Evolutionary conservation across 2,888 invertebrate genomes (phyloP).

Genomic region (Pyrochroa serraticornis): DNA sequence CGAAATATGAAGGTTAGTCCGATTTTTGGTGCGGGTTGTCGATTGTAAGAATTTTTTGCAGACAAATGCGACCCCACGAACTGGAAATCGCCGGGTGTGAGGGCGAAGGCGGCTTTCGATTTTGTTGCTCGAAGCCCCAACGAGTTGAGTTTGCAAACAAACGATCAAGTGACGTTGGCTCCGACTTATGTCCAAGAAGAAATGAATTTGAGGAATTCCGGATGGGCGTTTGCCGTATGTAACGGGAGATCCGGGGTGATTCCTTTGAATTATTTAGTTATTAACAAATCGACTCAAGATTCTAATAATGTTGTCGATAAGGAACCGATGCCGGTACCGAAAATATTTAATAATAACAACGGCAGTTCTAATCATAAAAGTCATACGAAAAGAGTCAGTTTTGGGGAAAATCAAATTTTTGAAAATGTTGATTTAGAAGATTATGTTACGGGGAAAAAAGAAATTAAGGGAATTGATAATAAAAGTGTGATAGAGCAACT

Average conservation of each 20-base stretch:
- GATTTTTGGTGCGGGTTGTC: too few species aligned
- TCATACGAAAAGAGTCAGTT: conserved; percentile 54
- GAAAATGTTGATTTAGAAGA: conserved; percentile 49
- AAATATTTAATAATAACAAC: conserved; percentile 28
- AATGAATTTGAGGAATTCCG: conserved; percentile 66
- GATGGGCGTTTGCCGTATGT: conserved; percentile 69
- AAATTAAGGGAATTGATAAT: conserved; percentile 3
- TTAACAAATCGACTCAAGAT: conserved; percentile 41
- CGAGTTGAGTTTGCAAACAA: conserved; percentile 78
- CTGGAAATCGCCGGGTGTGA: conserved; percentile 70
- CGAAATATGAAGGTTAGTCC: conserved; percentile 69
- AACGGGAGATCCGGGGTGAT: conserved; percentile 67
- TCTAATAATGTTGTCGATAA: not conserved
- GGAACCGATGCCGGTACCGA: conserved; percentile 29
- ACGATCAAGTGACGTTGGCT: conserved; percentile 81
- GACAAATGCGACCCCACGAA: conserved; percentile 66
- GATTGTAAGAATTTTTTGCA: conserved; percentile 36
- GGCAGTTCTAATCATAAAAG: conserved; percentile 36
- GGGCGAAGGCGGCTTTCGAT: conserved; percentile 73
- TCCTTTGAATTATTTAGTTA: conserved; percentile 66
- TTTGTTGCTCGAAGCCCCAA: conserved; percentile 74
- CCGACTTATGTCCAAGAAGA: conserved; percentile 81
- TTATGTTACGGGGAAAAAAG: conserved; percentile 32
- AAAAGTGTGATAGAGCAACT: too few species aligned
- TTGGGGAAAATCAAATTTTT: conserved; percentile 56